Evolutionary conservation across 1,140 invertebrate species (phyloP).

Genomic region (Heliconius hewitsoni): DNA sequence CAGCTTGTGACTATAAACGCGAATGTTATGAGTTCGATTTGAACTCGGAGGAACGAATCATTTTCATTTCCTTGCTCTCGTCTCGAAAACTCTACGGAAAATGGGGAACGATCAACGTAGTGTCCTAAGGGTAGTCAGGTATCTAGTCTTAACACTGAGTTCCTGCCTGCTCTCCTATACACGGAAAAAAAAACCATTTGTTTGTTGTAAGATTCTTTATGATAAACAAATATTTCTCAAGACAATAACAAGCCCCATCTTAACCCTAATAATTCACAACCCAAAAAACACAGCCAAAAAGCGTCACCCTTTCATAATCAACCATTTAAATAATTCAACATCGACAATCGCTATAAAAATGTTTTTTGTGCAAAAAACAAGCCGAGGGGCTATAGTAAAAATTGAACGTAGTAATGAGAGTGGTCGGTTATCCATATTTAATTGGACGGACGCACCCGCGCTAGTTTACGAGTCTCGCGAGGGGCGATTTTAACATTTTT

Average conservation of each 20-base stretch:
- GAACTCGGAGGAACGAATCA: no score
- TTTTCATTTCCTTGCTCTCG: no score
- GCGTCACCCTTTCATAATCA: slow-evolving; percentile 30
- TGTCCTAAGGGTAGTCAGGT: no score
- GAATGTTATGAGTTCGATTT: no score
- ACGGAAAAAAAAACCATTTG: not conserved
- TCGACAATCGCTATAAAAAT: slow-evolving; percentile 56
- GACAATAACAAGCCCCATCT: not conserved
- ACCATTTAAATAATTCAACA: slow-evolving; percentile 51
- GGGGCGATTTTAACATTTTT: slow-evolving; percentile 73
- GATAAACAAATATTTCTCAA: not conserved
- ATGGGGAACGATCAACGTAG: no score
- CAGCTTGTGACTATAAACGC: no score
- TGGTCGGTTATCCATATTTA: slow-evolving; percentile 75
- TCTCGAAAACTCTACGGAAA: no score
- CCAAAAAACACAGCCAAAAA: slow-evolving; percentile 9
- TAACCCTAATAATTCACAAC: not conserved
- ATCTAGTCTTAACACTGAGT: no score
- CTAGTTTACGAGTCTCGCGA: slow-evolving; percentile 67
- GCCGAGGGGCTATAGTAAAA: slow-evolving; percentile 56
- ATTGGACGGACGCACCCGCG: slow-evolving; percentile 63
- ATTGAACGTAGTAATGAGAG: slow-evolving; percentile 66
- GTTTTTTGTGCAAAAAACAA: slow-evolving; percentile 37
- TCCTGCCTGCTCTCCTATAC: not conserved
- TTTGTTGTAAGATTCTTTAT: not conserved